Conservation (phyloP, 2,797 vertebrate species). For the Enteromius radiatus region DNA sequence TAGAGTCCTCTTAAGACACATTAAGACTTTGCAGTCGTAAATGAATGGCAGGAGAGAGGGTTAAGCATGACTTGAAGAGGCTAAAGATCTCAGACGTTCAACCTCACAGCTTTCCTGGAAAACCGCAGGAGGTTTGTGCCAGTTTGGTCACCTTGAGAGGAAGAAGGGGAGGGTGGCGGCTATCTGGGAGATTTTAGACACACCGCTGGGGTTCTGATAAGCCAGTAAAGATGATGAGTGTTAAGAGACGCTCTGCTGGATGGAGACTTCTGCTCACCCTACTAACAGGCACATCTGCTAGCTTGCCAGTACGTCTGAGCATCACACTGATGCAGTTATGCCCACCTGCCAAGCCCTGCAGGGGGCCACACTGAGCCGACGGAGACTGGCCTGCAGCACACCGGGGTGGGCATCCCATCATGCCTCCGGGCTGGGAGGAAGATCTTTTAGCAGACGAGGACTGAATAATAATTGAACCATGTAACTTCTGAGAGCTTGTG, state of each 20-base stretch:
- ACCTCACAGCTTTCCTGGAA: conserved; percentile 4
- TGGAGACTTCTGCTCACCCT: conserved; percentile 45
- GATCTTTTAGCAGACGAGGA: conserved; percentile 75
- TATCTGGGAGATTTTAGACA: conserved; percentile 35
- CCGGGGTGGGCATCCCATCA: conserved; percentile 65
- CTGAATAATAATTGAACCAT: conserved; percentile 75
- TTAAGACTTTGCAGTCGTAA: not conserved
- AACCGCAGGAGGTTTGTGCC: not conserved
- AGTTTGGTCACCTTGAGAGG: conserved; percentile 30
- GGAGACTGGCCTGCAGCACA: conserved; percentile 29
- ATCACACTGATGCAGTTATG: conserved; percentile 54
- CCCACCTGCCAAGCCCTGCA: conserved; percentile 49
- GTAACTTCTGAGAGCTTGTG: not conserved
- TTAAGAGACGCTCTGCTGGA: conserved; percentile 51
- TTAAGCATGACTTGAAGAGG: conserved; percentile 6
- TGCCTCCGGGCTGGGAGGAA: conserved; percentile 68
- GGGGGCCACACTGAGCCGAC: conserved; percentile 44
- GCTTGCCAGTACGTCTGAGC: conserved; percentile 44
- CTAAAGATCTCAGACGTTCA: conserved; percentile 18
- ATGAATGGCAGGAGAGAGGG: conserved; percentile 3
- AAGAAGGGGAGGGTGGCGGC: not conserved
- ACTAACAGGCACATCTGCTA: conserved; percentile 53
- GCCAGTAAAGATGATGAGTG: conserved; percentile 48
- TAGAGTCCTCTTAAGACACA: no score
- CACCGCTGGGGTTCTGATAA: conserved; percentile 36